Evolutionary conservation across 1,140 invertebrate species (phyloP), one percentile per base, ranked within the genome.

Genomic region (Copidosoma floridanum): DNA sequence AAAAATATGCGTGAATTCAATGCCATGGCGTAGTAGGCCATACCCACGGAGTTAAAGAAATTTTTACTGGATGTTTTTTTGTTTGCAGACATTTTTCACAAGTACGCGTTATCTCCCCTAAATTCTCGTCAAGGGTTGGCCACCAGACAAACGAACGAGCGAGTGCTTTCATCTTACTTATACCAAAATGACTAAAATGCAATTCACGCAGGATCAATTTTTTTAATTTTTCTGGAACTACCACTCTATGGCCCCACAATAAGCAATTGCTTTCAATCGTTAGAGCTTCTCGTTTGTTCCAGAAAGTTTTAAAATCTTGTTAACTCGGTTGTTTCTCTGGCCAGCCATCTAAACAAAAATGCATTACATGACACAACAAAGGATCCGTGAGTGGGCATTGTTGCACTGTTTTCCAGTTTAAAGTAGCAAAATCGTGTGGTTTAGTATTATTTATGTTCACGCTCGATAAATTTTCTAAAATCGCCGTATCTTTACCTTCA

Each of bases 151-250:
- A 52, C 6, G 16, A 26, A 6, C 62, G 32, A 11, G 62, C 44
- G 2, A 54, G 1, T 7, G 43, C 44, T 41, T 64, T 64, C 44
- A 63, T 53, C 24, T 57, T 63, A 5, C 12, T 18, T 3, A 63
- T 58, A 10, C 63, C 63, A 4, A 57, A 41, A 20, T 63, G 58
- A 18, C 8, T 29, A 16, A 23, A 29, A 46, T 64, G 62, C 1
- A 64, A 29, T 37, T 60, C 37, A 16, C 60, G 46, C 23, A 56
- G 21, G 11, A 56, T n/a, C 21, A 29, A 3, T n/a, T n/a, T 11
- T 14, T 26, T 12, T 23, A 56, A 44, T 14, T 12, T 14, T 10
- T 12, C 7, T 2, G 53, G 53, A 3, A 44, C 18, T 12, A 44
- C 20, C 12, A 56, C n/a, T 43, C 53, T 26, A 46, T 56, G 2